Conservation (phyloP, 2,113 vertebrate species). For the Grallaria varia region DNA sequence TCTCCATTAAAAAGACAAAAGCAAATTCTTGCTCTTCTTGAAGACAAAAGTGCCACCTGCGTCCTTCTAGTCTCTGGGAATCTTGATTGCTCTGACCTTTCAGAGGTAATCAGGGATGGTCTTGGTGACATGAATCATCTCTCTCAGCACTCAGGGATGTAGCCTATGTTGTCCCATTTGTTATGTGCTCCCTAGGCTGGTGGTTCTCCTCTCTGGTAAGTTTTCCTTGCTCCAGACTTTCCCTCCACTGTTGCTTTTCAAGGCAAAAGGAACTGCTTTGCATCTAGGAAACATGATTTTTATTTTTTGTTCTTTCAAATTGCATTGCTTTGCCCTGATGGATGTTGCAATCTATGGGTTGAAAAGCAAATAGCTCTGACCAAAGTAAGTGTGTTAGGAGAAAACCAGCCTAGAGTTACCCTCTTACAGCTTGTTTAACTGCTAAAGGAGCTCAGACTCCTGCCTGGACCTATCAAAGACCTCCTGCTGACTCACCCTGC, state of each 20-base stretch:
- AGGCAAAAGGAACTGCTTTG: neutral
- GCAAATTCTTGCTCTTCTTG: neutral
- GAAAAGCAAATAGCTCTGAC: neutral
- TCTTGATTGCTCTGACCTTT: neutral
- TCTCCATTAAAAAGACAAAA: neutral
- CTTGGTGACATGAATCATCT: neutral
- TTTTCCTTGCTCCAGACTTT: neutral
- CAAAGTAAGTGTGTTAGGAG: neutral
- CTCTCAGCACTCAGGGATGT: neutral
- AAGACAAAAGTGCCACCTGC: neutral
- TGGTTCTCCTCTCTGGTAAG: neutral
- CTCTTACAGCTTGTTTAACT: neutral
- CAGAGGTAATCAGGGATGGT: neutral
- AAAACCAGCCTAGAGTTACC: neutral
- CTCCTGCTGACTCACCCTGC: neutral
- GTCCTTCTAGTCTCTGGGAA: neutral
- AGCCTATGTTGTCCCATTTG: neutral
- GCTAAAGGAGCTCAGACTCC: neutral
- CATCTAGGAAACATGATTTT: neutral
- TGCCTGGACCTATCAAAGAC: neutral
- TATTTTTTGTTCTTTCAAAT: neutral
- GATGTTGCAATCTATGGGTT: neutral
- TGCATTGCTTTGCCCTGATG: neutral
- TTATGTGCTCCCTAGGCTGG: neutral
- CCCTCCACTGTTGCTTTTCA: neutral